phyloP scores from a whole-genome alignment of 2,113 vertebrate genomes.

The Alosa alosa region DNA sequence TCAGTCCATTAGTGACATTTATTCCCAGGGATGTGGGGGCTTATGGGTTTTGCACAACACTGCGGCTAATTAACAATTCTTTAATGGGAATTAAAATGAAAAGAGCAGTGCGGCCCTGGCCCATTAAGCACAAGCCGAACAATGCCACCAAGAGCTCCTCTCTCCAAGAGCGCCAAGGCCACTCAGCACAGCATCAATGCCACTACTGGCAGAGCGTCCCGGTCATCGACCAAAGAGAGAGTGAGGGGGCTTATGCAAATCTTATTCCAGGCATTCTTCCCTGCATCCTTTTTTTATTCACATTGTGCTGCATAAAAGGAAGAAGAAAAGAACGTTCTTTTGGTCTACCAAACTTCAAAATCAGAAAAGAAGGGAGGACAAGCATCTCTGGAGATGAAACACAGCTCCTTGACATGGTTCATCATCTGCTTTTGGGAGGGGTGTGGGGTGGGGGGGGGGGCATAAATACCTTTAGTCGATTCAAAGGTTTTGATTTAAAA shows the following conservation, averaged over 20 bases:
- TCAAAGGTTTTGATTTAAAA: conserved; percentile 3
- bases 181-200: background rate
- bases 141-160: conserved; percentile 1
- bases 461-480: conserved; percentile 7
- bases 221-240: conserved; percentile 1
- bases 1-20: conserved; percentile 36
- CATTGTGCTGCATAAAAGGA: background rate
- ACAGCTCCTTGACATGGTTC: conserved; percentile 12
- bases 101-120: conserved; percentile 35
- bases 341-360: conserved; percentile 34
- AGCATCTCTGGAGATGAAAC: conserved; percentile 27
- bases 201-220: background rate
- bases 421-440: background rate
- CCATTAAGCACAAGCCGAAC: conserved; percentile 4
- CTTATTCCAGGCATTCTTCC: conserved; percentile 35
- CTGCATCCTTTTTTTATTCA: conserved; percentile 26
- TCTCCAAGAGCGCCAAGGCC: background rate
- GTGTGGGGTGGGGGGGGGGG: background rate
- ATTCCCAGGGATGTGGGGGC: conserved; percentile 33
- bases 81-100: conserved; percentile 34
- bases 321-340: conserved; percentile 24
- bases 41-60: conserved; percentile 30
- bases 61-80: conserved; percentile 37
- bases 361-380: conserved; percentile 7
- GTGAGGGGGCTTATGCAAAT: conserved; percentile 56